Evolutionary conservation across 2,113 vertebrate species (phyloP).

Genomic region (Camelus dromedarius): DNA sequence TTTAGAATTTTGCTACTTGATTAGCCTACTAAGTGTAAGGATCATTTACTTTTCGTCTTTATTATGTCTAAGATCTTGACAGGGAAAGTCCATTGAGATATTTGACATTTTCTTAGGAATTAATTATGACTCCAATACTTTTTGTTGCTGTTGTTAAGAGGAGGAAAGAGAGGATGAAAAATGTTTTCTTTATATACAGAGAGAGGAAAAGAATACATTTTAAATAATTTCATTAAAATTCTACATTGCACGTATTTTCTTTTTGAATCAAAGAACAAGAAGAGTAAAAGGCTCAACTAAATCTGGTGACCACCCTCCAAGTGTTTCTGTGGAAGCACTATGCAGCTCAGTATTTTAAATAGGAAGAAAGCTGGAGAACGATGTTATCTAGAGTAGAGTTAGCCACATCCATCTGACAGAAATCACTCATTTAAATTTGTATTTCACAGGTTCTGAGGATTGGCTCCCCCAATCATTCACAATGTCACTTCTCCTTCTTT

Average conservation of each 20-base stretch:
- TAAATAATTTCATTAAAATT: conserved; percentile 59
- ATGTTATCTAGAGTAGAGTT: not conserved
- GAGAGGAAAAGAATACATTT: conserved; percentile 20
- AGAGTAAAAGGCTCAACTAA: not conserved
- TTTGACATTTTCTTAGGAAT: not conserved
- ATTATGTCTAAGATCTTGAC: not conserved
- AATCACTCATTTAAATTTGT: not conserved
- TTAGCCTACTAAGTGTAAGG: not conserved
- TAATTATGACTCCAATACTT: not conserved
- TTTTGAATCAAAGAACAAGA: conserved; percentile 28
- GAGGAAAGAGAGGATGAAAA: not conserved
- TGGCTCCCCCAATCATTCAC: not conserved
- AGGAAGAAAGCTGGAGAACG: not conserved
- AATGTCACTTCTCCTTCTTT: not conserved
- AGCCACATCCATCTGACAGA: not conserved
- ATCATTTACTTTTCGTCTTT: conserved; percentile 38
- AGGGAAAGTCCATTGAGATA: not conserved
- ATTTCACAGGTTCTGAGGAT: not conserved
- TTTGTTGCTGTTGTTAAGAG: not conserved
- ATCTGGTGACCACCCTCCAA: not conserved
- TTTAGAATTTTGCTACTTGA: conserved; percentile 18
- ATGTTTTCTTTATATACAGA: not conserved
- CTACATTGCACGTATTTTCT: not conserved
- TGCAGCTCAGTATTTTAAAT: not conserved
- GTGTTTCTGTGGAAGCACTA: not conserved